Evolutionary conservation across 1,140 invertebrate species (phyloP).

Genomic region (Eupeodes corollae): DNA sequence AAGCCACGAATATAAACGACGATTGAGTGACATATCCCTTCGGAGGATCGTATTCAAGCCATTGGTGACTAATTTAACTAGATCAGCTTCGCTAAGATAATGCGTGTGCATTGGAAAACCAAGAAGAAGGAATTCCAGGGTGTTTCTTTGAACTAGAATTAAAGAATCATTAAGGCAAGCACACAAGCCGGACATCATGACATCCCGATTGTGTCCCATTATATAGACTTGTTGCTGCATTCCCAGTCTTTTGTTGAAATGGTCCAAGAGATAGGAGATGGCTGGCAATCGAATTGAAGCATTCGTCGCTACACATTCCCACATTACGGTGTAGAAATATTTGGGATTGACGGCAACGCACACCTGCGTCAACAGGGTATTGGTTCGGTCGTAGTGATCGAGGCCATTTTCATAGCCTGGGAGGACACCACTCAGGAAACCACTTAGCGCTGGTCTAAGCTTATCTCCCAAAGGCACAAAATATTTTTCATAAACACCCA

Average conservation of each 20-base stretch:
- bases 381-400: slow-evolving; percentile 78
- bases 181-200: slow-evolving; percentile 52
- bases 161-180: slow-evolving; percentile 61
- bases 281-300: slow-evolving; percentile 75
- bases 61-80: slow-evolving; percentile 66
- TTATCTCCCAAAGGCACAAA: slow-evolving; percentile 75
- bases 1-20: slow-evolving; percentile 74
- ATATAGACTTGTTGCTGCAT: slow-evolving; percentile 80
- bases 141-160: slow-evolving; percentile 76
- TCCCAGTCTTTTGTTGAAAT: slow-evolving; percentile 70
- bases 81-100: slow-evolving; percentile 61
- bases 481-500: slow-evolving; percentile 85
- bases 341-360: slow-evolving; percentile 65
- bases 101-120: slow-evolving; percentile 80
- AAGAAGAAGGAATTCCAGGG: slow-evolving; percentile 71
- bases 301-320: slow-evolving; percentile 77
- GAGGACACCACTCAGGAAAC: slow-evolving; percentile 73
- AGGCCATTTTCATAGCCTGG: slow-evolving; percentile 84
- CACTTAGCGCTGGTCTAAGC: slow-evolving; percentile 73
- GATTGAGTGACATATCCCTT: slow-evolving; percentile 86
- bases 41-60: slow-evolving; percentile 73
- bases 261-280: slow-evolving; percentile 66
- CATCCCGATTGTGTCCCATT: slow-evolving; percentile 74
- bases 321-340: slow-evolving; percentile 80
- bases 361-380: slow-evolving; percentile 60